These are phyloP conservation scores for Crepidodera aurea DNA, from an alignment of 2,888 invertebrate genomes.

Conservation along the genomic window DNA sequence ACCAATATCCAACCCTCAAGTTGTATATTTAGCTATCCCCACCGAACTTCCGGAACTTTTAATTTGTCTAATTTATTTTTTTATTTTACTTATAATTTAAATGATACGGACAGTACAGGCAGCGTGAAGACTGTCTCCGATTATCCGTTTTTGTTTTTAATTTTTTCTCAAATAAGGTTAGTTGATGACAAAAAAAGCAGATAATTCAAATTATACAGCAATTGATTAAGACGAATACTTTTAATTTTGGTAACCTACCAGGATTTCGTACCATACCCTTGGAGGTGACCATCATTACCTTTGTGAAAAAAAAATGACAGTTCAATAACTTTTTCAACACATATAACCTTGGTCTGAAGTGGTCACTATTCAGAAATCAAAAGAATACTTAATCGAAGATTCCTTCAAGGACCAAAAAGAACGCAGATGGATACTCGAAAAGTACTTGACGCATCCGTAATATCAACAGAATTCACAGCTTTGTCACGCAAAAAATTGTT, in stretches of 20 bases:
- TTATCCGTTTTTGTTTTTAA: too few relatives aligned
- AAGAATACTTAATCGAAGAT: neutral
- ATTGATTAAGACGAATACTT: neutral
- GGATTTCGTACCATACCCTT: too few relatives aligned
- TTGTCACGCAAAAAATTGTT: neutral
- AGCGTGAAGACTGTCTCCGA: too few relatives aligned
- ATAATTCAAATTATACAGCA: too few relatives aligned
- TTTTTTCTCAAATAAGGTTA: too few relatives aligned
- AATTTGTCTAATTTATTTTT: too few relatives aligned
- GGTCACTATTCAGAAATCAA: neutral
- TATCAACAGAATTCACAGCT: neutral
- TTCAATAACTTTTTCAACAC: slow-evolving; percentile 13
- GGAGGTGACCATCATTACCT: neutral
- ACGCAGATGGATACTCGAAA: neutral
- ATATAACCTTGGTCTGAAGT: slow-evolving; percentile 7
- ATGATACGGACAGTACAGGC: too few relatives aligned
- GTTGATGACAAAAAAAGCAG: too few relatives aligned
- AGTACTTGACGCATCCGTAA: slow-evolving; percentile 1
- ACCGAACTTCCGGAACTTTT: too few relatives aligned
- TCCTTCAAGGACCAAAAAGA: neutral
- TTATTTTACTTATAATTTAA: too few relatives aligned
- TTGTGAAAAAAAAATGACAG: neutral
- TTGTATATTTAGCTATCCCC: too few relatives aligned
- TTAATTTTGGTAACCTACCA: neutral
- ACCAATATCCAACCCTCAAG: too few relatives aligned